These are phyloP conservation scores for Pseudopleuronectes americanus DNA, from an alignment of 2,797 vertebrate genomes.

Conservation along the genomic window DNA sequence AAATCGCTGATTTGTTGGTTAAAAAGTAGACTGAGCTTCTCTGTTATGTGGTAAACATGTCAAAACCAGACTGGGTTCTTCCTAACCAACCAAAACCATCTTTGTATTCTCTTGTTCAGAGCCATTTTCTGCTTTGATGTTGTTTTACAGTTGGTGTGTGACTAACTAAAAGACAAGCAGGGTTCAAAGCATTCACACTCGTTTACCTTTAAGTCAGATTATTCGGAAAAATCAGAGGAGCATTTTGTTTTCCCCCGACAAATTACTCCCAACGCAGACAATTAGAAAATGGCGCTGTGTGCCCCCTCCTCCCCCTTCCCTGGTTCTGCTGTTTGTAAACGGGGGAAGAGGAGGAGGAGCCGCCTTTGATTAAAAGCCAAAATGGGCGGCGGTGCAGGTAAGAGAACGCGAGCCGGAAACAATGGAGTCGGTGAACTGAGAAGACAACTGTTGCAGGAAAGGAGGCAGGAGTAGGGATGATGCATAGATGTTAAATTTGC, in stretches of 20 bases:
- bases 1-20: conserved; percentile 5
- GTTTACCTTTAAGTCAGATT: background rate
- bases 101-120: background rate
- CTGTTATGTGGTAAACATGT: background rate
- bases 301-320: background rate
- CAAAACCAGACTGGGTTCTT: background rate
- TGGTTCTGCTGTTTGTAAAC: background rate
- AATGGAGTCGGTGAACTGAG: background rate
- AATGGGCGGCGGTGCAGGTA: background rate
- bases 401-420: background rate
- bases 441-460: too few species aligned
- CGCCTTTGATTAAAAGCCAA: background rate
- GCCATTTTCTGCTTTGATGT: conserved; percentile 2
- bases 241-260: background rate
- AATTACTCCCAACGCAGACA: background rate
- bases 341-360: background rate
- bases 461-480: too few species aligned
- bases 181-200: background rate
- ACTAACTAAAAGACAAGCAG: too few species aligned
- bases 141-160: conserved; percentile 11
- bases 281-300: background rate
- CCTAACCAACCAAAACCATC: conserved; percentile 9
- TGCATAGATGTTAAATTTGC: too few species aligned
- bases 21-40: background rate
- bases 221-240: too few species aligned